These are phyloP conservation scores for Drosophila hawaiiensis DNA, from an alignment of 2,888 invertebrate genomes.

Conservation along the genomic window DNA sequence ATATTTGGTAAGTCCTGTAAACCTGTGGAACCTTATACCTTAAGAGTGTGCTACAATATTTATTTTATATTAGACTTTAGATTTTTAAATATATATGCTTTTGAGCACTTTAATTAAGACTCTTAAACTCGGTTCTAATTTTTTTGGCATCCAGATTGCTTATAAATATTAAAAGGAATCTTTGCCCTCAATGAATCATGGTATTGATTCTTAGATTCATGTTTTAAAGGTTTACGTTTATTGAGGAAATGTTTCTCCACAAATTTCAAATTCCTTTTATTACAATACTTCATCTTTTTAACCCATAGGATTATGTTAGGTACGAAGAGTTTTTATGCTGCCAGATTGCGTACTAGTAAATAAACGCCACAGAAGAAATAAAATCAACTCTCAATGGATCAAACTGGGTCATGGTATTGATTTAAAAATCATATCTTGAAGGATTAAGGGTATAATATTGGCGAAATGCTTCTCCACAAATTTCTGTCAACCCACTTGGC, in stretches of 20 bases:
- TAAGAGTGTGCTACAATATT: no score
- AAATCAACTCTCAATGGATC: not conserved
- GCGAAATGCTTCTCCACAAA: not conserved
- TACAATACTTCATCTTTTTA: not conserved
- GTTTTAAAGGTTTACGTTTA: not conserved
- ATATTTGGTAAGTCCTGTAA: not conserved
- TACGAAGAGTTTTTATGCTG: not conserved
- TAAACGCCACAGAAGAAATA: not conserved
- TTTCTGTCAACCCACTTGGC: not conserved
- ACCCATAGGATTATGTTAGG: not conserved
- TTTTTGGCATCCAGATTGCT: not conserved
- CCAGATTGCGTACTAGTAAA: not conserved
- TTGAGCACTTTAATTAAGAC: not conserved
- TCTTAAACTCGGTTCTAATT: not conserved
- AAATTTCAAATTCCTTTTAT: not conserved
- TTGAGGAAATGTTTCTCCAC: not conserved
- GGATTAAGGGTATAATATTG: not conserved
- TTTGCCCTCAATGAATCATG: no score
- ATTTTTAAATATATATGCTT: not conserved
- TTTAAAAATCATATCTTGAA: not conserved
- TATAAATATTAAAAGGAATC: not conserved
- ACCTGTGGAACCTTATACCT: no score
- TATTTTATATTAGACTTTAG: no score
- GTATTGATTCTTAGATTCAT: not conserved
- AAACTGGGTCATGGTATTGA: not conserved